Evolutionary conservation across 1,140 invertebrate species (phyloP), one percentile per base, ranked within the genome.

Genomic region (Rhagoletis zephyria): DNA sequence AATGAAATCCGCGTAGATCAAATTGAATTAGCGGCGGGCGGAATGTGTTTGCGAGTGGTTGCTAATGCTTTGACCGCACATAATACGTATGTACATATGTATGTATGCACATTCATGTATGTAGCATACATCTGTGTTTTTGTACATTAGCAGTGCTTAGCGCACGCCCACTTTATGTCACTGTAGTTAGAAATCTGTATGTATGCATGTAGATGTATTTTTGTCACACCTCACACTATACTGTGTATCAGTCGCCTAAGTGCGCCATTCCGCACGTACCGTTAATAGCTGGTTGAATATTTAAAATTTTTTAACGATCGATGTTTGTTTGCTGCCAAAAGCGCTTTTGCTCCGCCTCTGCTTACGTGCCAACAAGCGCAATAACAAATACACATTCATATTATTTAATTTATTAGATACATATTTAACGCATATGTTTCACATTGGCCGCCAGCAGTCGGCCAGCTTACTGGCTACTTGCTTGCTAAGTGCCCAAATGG

Each of bases 381-480:
- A 56, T 16, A 56, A 30, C 74, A 59, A 81, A 81, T 59, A 81
- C 74, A 7, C n/a, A 81, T 30, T 56, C 30, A 81, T 81, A 30
- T 81, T 81, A 81, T 59, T 81, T n/a, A 59, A 81, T 81, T 81
- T 81, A 81, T 81, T 81, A 30, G 30, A 30, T 30, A 81, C 51
- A 51, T 19, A 56, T 81, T 81, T n/a, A 81, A 9, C 48, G 12
- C 74, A 81, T 81, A 48, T 81, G 74, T 40, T 56, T 14, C 51
- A 51, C 51, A 48, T 4, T 81, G 16, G 42, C 74, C 56, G 48
- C 6, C 12, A 81, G 74, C 74, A 48, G 74, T 56, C 48, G 19
- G n/a, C n/a, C n/a, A 81, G 74, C 48, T 81, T 81, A 81, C 48
- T 81, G 74, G 74, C 74, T 81, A 30, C 30, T 30, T 30, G 30